Evolutionary conservation across 2,888 invertebrate genomes (phyloP), one percentile per base, ranked within the genome.

Genomic region (Phalera bucephala): DNA sequence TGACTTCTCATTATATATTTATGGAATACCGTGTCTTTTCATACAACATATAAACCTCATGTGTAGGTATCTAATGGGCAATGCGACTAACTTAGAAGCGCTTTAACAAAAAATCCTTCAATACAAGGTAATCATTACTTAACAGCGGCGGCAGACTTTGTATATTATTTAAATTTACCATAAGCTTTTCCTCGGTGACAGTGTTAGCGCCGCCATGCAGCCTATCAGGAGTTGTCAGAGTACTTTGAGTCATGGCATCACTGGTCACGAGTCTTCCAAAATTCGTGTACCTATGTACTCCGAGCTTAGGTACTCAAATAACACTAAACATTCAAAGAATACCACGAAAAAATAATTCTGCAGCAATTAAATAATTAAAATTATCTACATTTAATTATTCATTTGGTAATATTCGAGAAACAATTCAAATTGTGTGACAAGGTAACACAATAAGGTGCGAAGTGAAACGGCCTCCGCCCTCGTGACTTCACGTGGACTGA

Each of bases 231-330:
- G 72, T 69, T 26, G 65, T 57, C 41, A 70, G 38, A 45, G 57
- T 84, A 61, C 76, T 85, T 63, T 83, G 88, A 68, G 86, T 88
- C 88, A 88, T 88, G 64, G 74, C 80, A 75, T 78, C 53, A 58
- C 72, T 74, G 55, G 57, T 29, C 46, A 34, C 47, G 49, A 31
- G 20, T 31, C 28, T 20, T 27, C 9, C 9, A 17, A 23, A n/a
- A 32, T 17, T 2, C 10, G 10, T 11, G 1, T 26, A n/a, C 12
- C n/a, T n/a, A n/a, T n/a, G n/a, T n/a, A n/a, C 3, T 17, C 17
- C 3, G 17, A 5, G 17, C n/a, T n/a, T n/a, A n/a, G 8, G 22
- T 15, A 23, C n/a, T 23, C 15, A 7, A 21, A n/a, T n/a, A n/a
- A n/a, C n/a, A n/a, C 17, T 17, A 3, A 17, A 17, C 17, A 3